Evolutionary conservation across 2,797 vertebrate species (phyloP).

Genomic region (Poeciliopsis presidionis): DNA sequence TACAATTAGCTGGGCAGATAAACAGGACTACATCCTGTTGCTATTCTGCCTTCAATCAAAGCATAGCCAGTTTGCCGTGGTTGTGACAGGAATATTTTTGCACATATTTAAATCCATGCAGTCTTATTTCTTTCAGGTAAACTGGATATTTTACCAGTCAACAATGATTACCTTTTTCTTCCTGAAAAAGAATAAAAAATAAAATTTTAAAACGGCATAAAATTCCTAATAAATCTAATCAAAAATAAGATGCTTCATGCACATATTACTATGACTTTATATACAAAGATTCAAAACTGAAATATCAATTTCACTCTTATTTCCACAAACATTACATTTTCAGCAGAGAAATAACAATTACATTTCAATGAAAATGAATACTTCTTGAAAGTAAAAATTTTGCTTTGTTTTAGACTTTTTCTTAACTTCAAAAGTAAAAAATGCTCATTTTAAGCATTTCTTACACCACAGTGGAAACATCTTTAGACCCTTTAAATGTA

Average conservation of each 20-base stretch:
- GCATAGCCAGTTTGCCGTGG: conserved; percentile 9
- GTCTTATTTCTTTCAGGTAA: not conserved
- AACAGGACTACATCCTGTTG: conserved; percentile 26
- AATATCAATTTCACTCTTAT: not conserved
- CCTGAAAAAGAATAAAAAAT: not conserved
- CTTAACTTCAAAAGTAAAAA: not conserved
- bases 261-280: not conserved
- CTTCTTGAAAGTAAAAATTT: not conserved
- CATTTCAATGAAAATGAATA: not conserved
- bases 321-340: not conserved
- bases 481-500: not conserved
- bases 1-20: conserved; percentile 56
- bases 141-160: not conserved
- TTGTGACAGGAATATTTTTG: conserved; percentile 7
- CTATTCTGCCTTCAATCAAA: conserved; percentile 37
- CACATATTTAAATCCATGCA: conserved; percentile 4
- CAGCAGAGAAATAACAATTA: not conserved
- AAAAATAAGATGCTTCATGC: not conserved
- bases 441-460: not conserved
- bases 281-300: not conserved
- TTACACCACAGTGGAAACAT: not conserved
- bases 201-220: not conserved
- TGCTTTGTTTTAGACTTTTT: not conserved
- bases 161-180: not conserved
- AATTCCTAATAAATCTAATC: not conserved